A percentile compares a stretch with the other conserved stretches of the same genome.
Evolutionary conservation across 2,888 invertebrate species (phyloP).

Genomic region (Byasa hedistus): DNA sequence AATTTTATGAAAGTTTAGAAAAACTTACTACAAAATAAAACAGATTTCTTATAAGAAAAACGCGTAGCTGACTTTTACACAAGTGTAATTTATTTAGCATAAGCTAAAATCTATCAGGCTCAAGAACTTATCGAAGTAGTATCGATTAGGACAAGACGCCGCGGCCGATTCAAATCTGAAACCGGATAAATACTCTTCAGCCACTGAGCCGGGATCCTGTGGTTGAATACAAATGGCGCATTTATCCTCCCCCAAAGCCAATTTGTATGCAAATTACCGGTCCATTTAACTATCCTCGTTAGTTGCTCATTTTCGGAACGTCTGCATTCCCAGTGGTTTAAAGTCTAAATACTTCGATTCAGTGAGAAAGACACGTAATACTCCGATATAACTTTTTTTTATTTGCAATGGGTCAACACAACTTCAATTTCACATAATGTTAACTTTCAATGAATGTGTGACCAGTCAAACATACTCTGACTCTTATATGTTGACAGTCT

Average conservation of each 20-base stretch:
- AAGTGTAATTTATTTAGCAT: constrained; percentile 6
- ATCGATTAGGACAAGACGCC: constrained; percentile 39
- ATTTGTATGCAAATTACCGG: constrained; percentile 79
- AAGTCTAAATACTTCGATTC: constrained; percentile 47
- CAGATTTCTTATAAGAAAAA: background rate
- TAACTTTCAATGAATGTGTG: too few relatives aligned
- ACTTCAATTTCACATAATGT: too few relatives aligned
- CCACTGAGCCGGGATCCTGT: constrained; percentile 68
- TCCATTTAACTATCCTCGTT: constrained; percentile 78
- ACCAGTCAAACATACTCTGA: too few relatives aligned
- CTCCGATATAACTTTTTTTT: background rate
- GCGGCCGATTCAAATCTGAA: constrained; percentile 63
- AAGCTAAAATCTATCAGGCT: constrained; percentile 19
- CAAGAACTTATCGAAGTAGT: constrained; percentile 29
- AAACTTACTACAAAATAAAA: too few relatives aligned
- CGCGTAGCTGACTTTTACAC: background rate
- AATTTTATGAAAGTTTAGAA: too few relatives aligned
- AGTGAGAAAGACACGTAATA: background rate
- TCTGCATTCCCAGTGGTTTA: constrained; percentile 61
- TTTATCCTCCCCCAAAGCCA: constrained; percentile 78
- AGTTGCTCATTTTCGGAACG: constrained; percentile 78
- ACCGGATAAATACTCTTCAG: constrained; percentile 72
- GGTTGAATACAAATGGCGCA: constrained; percentile 79
- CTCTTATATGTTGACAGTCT: too few relatives aligned
- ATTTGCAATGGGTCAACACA: too few relatives aligned